Conservation (phyloP, 53 echinoderm and acorn worm species). For the Zoroaster sp. region DNA sequence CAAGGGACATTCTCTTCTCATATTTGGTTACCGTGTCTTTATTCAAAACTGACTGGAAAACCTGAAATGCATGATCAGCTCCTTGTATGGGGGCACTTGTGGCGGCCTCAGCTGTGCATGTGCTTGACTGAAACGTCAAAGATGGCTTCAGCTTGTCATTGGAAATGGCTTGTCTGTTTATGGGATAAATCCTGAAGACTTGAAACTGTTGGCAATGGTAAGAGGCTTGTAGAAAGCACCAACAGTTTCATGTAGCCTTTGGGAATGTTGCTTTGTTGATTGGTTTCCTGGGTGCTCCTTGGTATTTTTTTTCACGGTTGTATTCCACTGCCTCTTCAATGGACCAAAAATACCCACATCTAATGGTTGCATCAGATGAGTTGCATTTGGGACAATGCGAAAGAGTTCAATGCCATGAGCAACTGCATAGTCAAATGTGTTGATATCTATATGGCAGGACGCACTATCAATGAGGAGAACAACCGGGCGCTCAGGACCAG, state of each 20-base stretch:
- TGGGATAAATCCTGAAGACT: neutral
- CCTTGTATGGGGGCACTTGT: neutral
- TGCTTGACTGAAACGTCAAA: neutral
- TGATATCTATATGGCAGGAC: too few relatives aligned
- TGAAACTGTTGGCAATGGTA: neutral
- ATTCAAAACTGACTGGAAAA: neutral
- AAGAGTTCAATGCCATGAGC: too few relatives aligned
- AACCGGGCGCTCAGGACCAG: too few relatives aligned
- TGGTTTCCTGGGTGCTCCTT: constrained; percentile 5
- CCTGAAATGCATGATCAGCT: neutral
- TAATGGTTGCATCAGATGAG: too few relatives aligned
- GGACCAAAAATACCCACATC: too few relatives aligned
- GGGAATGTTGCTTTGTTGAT: constrained; percentile 19
- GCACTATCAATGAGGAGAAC: too few relatives aligned
- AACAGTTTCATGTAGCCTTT: neutral
- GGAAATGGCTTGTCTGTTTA: neutral
- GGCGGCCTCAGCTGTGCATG: neutral
- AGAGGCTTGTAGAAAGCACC: neutral
- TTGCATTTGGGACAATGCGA: too few relatives aligned
- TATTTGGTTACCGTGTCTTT: neutral
- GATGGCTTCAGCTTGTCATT: neutral
- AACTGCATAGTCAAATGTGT: too few relatives aligned
- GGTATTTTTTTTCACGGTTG: too few relatives aligned
- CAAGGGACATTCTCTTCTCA: neutral
- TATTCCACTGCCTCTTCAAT: too few relatives aligned